phyloP scores from a whole-genome alignment of 2,888 invertebrate species.

The Lycocerus yunnanus region DNA sequence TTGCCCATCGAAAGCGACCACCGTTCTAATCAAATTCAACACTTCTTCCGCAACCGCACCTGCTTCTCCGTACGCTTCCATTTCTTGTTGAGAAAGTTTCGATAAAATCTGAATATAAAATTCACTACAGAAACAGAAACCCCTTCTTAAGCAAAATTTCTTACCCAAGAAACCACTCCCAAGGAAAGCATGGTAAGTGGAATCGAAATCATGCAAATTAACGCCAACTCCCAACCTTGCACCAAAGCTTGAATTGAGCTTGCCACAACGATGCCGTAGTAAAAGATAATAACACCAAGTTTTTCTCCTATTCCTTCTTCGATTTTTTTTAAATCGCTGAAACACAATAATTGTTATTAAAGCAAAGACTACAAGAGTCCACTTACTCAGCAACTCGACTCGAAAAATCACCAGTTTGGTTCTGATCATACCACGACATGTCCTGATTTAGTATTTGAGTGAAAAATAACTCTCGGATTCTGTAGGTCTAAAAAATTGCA shows the following conservation, averaged over 20 bases:
- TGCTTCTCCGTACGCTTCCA: slow-evolving; percentile 74
- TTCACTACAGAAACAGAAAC: not conserved
- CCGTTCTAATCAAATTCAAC: slow-evolving; percentile 74
- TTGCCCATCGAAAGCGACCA: slow-evolving; percentile 79
- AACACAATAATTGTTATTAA: slow-evolving; percentile 27
- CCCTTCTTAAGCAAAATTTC: slow-evolving; percentile 21
- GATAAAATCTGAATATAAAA: slow-evolving; percentile 61
- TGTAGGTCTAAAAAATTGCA: slow-evolving; percentile 57
- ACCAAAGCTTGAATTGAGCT: slow-evolving; percentile 73
- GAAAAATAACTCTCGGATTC: slow-evolving; percentile 67
- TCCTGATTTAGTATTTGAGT: slow-evolving; percentile 73
- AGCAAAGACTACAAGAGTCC: no score
- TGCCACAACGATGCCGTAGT: slow-evolving; percentile 69
- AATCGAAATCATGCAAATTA: slow-evolving; percentile 74
- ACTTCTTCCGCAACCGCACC: slow-evolving; percentile 80
- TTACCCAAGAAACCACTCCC: slow-evolving; percentile 67
- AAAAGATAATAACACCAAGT: slow-evolving; percentile 72
- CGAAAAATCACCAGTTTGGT: slow-evolving; percentile 74
- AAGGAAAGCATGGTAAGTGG: slow-evolving; percentile 71
- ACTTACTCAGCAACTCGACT: slow-evolving; percentile 75
- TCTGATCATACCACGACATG: slow-evolving; percentile 72
- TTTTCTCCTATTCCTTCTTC: slow-evolving; percentile 87
- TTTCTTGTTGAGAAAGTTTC: slow-evolving; percentile 67
- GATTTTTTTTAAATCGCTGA: slow-evolving; percentile 72
- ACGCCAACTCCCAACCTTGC: slow-evolving; percentile 81